Conservation (phyloP, 2,113 vertebrate species). For the Columba janthina region DNA sequence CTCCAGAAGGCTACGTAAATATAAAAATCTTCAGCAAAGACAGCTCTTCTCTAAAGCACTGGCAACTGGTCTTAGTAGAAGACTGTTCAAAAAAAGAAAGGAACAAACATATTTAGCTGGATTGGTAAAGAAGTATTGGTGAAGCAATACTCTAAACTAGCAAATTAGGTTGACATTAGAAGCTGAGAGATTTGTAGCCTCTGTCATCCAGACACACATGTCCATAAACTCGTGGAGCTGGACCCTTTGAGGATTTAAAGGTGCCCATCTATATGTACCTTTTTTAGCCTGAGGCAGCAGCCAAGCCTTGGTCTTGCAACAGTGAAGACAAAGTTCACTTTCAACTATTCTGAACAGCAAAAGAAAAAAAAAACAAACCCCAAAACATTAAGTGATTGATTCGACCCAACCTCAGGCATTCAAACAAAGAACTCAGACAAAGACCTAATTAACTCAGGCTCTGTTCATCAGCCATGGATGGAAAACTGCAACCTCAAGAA, state of each 20-base stretch:
- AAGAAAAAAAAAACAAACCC: not conserved
- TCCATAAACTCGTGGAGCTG: not conserved
- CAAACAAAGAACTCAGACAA: not conserved
- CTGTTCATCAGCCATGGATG: not conserved
- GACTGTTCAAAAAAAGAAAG: not conserved
- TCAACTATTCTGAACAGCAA: not conserved
- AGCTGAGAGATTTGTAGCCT: not conserved
- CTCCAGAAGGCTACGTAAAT: constrained; percentile 5
- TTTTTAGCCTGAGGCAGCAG: not conserved
- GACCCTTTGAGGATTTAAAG: not conserved
- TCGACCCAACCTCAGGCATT: not conserved
- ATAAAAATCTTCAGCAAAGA: constrained; percentile 29
- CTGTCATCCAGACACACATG: not conserved
- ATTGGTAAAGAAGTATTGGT: not conserved
- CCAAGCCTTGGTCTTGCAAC: not conserved
- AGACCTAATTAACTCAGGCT: not conserved
- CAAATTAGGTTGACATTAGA: accelerated
- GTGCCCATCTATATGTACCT: not conserved
- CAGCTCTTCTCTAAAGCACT: constrained; percentile 34
- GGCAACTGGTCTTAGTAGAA: constrained; percentile 34
- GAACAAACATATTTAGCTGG: not conserved
- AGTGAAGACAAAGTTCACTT: not conserved
- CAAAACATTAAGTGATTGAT: not conserved
- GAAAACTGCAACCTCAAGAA: not conserved
- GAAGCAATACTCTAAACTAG: not conserved